phyloP scores from a whole-genome alignment of 2,113 vertebrate species.

The Takifugu bimaculatus region DNA sequence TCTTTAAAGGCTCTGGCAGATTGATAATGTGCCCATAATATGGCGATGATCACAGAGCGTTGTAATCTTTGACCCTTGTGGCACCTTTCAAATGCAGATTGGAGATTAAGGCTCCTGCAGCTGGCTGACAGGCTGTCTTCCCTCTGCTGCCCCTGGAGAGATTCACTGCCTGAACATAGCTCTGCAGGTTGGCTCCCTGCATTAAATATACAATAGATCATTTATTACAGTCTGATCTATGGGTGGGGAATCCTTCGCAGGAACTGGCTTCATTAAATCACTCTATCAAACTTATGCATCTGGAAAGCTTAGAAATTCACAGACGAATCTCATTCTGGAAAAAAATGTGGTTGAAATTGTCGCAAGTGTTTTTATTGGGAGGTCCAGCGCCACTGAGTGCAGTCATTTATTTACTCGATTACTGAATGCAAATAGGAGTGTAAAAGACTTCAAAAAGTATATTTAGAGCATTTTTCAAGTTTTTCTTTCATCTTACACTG shows the following conservation, averaged over 20 bases:
- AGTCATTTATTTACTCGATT: no score
- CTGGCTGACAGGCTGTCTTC: constrained; percentile 48
- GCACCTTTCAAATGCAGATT: constrained; percentile 61
- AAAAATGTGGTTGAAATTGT: no score
- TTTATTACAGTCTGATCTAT: constrained; percentile 22
- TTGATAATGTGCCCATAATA: constrained; percentile 62
- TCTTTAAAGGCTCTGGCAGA: constrained; percentile 48
- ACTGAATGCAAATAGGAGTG: no score
- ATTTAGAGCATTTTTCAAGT: no score
- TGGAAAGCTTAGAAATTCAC: background rate
- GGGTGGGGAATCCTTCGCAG: constrained; percentile 14
- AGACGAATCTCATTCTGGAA: no score
- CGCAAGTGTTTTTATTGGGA: no score
- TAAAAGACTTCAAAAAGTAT: no score
- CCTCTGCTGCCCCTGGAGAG: constrained; percentile 35
- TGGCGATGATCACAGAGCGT: constrained; percentile 50
- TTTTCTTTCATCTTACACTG: no score
- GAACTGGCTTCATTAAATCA: constrained; percentile 13
- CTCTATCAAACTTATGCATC: constrained; percentile 23
- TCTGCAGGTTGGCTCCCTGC: constrained; percentile 16
- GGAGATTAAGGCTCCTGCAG: constrained; percentile 59
- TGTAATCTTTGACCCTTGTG: constrained; percentile 66
- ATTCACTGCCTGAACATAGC: constrained; percentile 14
- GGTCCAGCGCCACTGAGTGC: no score
- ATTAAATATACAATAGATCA: constrained; percentile 35